These are phyloP conservation scores for Cepaea nemoralis DNA, from an alignment of 1,140 invertebrate species.

Conservation along the genomic window DNA sequence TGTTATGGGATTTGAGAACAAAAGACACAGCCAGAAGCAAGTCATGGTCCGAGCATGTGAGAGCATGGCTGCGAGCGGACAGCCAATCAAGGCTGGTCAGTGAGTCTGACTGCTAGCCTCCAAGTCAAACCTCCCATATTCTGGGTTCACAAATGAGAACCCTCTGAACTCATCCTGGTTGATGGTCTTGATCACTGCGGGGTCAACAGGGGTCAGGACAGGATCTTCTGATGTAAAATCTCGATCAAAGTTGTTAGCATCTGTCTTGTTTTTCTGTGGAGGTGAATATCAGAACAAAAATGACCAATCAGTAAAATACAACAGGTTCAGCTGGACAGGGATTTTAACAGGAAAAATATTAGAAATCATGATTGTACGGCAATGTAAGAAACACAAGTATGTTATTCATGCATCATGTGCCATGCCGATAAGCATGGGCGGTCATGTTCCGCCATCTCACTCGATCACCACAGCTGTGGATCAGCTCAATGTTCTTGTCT, in stretches of 20 bases:
- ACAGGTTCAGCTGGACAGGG: too few species aligned
- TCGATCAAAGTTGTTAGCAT: conserved; percentile 98
- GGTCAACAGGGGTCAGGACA: conserved; percentile 91
- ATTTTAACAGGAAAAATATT: too few species aligned
- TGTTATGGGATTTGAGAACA: background rate
- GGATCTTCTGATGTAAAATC: conserved; percentile 99
- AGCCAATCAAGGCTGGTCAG: conserved; percentile 29
- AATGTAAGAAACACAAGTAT: too few species aligned
- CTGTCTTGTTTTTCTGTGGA: conserved; percentile 92
- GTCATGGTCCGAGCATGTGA: conserved; percentile 11
- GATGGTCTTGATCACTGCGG: conserved; percentile 89
- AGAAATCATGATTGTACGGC: too few species aligned
- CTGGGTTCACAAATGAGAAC: conserved; percentile 95
- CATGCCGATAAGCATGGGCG: too few species aligned
- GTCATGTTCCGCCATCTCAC: too few species aligned
- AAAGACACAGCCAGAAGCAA: conserved; percentile 20
- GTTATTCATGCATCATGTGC: too few species aligned
- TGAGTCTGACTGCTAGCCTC: conserved; percentile 40
- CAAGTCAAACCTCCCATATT: conserved; percentile 75
- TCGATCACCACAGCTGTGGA: too few species aligned
- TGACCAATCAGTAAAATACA: too few species aligned
- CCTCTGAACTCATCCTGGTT: conserved; percentile 98
- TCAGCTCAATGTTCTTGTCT: too few species aligned
- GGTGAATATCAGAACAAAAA: background rate
- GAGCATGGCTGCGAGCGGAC: conserved; percentile 9